Percentiles rank a stretch among this genome's conserved stretches.
phyloP scores from a whole-genome alignment of 2,888 invertebrate species.

The Pardosa pseudoannulata region DNA sequence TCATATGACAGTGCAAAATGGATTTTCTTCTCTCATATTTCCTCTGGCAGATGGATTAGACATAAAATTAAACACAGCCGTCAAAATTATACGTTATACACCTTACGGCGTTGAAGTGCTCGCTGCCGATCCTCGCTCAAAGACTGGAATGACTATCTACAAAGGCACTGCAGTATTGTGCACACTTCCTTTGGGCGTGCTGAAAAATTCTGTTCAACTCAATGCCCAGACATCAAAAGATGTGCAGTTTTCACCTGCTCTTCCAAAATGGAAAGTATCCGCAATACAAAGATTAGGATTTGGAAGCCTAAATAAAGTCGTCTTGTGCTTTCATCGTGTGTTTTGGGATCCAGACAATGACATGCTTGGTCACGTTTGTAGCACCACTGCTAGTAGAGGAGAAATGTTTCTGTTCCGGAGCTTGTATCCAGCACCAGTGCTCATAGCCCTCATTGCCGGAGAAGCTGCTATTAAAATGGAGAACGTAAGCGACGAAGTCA shows the following conservation, averaged over 20 bases:
- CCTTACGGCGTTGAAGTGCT: constrained; percentile 80
- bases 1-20: constrained; percentile 98
- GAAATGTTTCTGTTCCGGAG: constrained; percentile 99
- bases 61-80: constrained; percentile 93
- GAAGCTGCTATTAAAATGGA: constrained; percentile 97
- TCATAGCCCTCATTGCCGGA: constrained; percentile 95
- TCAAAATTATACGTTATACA: constrained; percentile 86
- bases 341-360: constrained; percentile 99
- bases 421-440: constrained; percentile 93
- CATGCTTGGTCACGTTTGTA: constrained; percentile 97
- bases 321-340: constrained; percentile 95
- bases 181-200: constrained; percentile 96
- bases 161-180: constrained; percentile 95
- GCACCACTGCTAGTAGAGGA: constrained; percentile 95
- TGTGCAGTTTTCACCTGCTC: constrained; percentile 93
- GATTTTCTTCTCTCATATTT: constrained; percentile 97
- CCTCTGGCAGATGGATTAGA: constrained; percentile 94
- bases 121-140: constrained; percentile 77
- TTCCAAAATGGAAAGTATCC: constrained; percentile 96
- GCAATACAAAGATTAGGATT: constrained; percentile 97
- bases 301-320: constrained; percentile 95
- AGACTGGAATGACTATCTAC: constrained; percentile 76
- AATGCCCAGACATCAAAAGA: constrained; percentile 82
- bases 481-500: constrained; percentile 97
- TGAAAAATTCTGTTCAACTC: constrained; percentile 81